These are phyloP conservation scores for Aphis craccivora DNA, from an alignment of 1,140 invertebrate genomes.

Conservation along the genomic window DNA sequence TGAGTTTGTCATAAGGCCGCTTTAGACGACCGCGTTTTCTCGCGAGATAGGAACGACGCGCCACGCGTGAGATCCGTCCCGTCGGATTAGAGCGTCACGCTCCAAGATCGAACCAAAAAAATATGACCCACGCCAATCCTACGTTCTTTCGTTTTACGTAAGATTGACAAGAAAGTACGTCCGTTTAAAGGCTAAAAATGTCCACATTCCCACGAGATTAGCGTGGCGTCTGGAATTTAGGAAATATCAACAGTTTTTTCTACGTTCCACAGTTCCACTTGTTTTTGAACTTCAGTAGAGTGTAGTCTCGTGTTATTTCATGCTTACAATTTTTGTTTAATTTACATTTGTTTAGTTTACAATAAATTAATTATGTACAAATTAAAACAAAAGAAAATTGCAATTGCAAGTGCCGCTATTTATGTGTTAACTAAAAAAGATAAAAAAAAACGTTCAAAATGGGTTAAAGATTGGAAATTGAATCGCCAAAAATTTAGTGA, in stretches of 20 bases:
- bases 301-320: not conserved
- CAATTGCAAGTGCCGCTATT: not conserved
- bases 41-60: too few species aligned
- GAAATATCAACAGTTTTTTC: not conserved
- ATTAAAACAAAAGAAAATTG: not conserved
- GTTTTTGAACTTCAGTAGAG: not conserved
- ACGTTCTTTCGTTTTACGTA: not conserved
- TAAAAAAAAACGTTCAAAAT: slow-evolving; percentile 7
- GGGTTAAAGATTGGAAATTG: not conserved
- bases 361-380: not conserved
- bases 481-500: not conserved
- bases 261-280: not conserved
- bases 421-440: not conserved
- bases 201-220: not conserved
- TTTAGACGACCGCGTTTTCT: too few species aligned
- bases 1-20: too few species aligned
- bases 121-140: slow-evolving; percentile 6
- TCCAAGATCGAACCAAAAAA: slow-evolving; percentile 2
- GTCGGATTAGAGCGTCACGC: not conserved
- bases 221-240: not conserved
- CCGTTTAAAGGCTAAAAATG: not conserved
- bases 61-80: too few species aligned
- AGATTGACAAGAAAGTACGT: not conserved
- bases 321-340: not conserved
- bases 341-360: not conserved